Base-by-base conservation (phyloP, 2,797 vertebrate genomes). In the Petrocephalus sullivani region DNA sequence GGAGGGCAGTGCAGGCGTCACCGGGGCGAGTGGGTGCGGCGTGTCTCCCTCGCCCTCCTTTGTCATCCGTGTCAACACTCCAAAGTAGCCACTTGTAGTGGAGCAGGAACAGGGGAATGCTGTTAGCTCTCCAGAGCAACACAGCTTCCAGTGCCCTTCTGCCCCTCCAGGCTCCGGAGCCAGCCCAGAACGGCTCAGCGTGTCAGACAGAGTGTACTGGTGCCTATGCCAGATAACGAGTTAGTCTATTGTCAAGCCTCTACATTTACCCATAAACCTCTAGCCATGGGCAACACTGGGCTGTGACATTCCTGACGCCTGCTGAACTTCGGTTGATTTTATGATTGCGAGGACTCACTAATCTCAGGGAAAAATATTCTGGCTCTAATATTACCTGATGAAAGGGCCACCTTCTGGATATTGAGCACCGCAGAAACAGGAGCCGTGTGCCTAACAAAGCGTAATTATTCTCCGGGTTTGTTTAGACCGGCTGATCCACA, bases 71-170 rank as follows among this genome's bases (percentile, higher is more conserved):
- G 87, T 88, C 86, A 87, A 78, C 78, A 88, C 71, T 64, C 57
- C 41, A 58, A 87, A 67, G 89, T 78, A 57, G 51, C 16, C 53
- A 88, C 83, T 82, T 61, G 33, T 53, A 5, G 82, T 64, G 85
- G 58, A 88, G 89, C 51, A 28, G 88, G 87, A 54, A 91, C 37
- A 87, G 85, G 86, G 88, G 86, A 19, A 51, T 83, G 56, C 23
- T 53, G 57, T 89, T 89, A 21, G 87, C 85, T 56, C 88, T 91
- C 90, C 87, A 89, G 9, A 64, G 90, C 91, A 90, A 90, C 87
- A 91, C 41, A 51, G 12, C 49, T 19, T 5, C 67, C 16, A 10
- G 28, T 16, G 41, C 21, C 75, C 37, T 5, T 14, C 37, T 12
- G 9, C 61, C 33, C 71, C 16, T 37, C 37, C 41, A 49, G 75